Evolutionary conservation across 2,113 vertebrate genomes (phyloP).

Genomic region (Carollia perspicillata): DNA sequence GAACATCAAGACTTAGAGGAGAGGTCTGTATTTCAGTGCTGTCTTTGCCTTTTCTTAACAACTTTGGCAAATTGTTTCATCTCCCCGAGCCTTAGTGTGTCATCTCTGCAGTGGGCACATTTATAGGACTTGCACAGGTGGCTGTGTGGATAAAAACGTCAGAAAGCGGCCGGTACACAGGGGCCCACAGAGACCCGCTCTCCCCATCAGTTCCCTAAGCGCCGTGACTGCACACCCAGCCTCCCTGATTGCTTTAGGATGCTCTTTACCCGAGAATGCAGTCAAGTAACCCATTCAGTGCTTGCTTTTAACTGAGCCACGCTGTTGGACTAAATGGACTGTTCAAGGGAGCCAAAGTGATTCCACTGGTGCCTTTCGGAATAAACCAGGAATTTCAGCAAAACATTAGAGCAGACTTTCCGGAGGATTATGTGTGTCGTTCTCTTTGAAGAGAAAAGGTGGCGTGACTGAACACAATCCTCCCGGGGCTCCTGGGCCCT

Average conservation of each 20-base stretch:
- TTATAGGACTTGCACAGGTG: neutral
- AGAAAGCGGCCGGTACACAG: neutral
- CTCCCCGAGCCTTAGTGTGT: neutral
- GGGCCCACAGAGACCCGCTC: neutral
- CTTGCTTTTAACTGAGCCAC: neutral
- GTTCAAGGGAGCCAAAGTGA: neutral
- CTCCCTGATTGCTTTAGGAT: neutral
- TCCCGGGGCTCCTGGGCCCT: neutral
- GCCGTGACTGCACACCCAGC: neutral
- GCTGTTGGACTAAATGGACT: neutral
- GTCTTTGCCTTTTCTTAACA: neutral
- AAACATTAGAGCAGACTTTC: neutral
- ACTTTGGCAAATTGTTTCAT: neutral
- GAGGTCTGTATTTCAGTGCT: neutral
- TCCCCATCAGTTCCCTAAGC: neutral
- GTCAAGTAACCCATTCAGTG: neutral
- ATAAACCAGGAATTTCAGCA: neutral
- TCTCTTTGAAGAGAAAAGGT: neutral
- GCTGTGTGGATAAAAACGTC: neutral
- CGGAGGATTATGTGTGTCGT: neutral
- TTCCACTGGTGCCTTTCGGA: neutral
- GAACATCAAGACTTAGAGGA: neutral
- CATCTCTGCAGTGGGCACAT: neutral
- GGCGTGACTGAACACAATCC: neutral
- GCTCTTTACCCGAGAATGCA: neutral